Percentiles rank a stretch among this genome's conserved stretches.
phyloP scores from a whole-genome alignment of 1,140 invertebrate genomes.

The Piezodorus guildinii region DNA sequence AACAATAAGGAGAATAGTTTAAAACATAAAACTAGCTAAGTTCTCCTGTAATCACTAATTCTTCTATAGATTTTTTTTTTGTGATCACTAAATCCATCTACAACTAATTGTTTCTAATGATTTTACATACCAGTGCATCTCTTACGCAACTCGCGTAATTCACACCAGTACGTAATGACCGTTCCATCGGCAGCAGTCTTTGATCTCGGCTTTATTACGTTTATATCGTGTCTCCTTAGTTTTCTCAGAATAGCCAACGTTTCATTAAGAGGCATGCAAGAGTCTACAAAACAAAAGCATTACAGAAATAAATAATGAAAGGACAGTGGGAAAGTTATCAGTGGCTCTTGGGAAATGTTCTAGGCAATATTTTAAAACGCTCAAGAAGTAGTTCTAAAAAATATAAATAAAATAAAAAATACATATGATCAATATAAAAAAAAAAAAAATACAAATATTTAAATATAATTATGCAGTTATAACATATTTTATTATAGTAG shows the following conservation, averaged over 20 bases:
- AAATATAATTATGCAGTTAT: no score
- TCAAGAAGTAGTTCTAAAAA: no score
- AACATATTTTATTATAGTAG: no score
- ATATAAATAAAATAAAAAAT: no score
- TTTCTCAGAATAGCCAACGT: constrained; percentile 17
- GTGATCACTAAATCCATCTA: not conserved
- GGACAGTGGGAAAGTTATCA: not conserved
- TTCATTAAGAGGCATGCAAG: constrained; percentile 22
- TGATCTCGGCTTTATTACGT: constrained; percentile 19
- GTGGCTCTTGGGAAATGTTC: no score
- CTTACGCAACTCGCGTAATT: constrained; percentile 43
- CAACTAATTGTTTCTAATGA: not conserved
- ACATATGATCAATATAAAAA: no score
- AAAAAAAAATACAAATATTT: no score
- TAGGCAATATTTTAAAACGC: no score
- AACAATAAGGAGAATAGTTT: no score
- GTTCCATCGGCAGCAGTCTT: constrained; percentile 65
- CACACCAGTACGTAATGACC: constrained; percentile 73
- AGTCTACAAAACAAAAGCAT: constrained; percentile 22
- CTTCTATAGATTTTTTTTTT: no score
- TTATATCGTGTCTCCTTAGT: constrained; percentile 9
- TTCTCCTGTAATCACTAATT: no score
- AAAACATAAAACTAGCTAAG: no score
- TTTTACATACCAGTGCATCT: constrained; percentile 26
- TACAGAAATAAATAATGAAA: constrained; percentile 9